Evolutionary conservation across 1,140 invertebrate species (phyloP).

Genomic region (Sesamia nonagrioides): DNA sequence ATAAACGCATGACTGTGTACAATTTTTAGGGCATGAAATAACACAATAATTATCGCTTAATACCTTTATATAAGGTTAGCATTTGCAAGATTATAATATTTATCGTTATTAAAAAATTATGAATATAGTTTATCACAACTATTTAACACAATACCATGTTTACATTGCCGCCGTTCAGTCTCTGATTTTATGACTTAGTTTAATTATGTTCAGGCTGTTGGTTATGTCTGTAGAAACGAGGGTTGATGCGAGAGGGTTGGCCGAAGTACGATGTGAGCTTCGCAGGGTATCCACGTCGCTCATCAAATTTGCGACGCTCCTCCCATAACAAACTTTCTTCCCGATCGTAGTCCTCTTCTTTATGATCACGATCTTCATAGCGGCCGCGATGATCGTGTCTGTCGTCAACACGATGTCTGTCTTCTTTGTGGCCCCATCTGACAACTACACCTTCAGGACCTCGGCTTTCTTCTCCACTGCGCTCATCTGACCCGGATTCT

Average conservation of each 20-base stretch:
- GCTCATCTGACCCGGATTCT: not conserved
- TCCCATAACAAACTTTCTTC: slow-evolving; percentile 21
- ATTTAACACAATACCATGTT: slow-evolving; percentile 25
- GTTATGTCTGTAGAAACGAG: slow-evolving; percentile 28
- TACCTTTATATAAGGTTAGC: slow-evolving; percentile 23
- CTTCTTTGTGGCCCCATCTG: slow-evolving; percentile 15
- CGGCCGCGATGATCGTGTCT: not conserved
- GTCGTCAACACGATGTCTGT: not conserved
- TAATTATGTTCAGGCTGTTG: slow-evolving; percentile 7
- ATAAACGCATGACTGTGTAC: not conserved
- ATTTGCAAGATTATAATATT: slow-evolving; percentile 31
- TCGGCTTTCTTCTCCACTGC: slow-evolving; percentile 15
- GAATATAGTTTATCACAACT: slow-evolving; percentile 13
- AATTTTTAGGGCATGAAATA: slow-evolving; percentile 7
- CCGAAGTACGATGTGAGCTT: not conserved
- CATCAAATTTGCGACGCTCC: slow-evolving; percentile 16
- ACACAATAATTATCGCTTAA: slow-evolving; percentile 24
- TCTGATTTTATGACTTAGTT: slow-evolving; percentile 8
- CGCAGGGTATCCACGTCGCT: slow-evolving; percentile 18
- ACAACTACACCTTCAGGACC: not conserved
- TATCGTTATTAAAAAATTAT: slow-evolving; percentile 19
- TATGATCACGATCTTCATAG: not conserved
- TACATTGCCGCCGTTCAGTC: slow-evolving; percentile 19
- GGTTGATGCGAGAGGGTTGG: slow-evolving; percentile 27
- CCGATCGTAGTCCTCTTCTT: not conserved